phyloP scores from a whole-genome alignment of 2,113 vertebrate species.

The Calonectris borealis region DNA sequence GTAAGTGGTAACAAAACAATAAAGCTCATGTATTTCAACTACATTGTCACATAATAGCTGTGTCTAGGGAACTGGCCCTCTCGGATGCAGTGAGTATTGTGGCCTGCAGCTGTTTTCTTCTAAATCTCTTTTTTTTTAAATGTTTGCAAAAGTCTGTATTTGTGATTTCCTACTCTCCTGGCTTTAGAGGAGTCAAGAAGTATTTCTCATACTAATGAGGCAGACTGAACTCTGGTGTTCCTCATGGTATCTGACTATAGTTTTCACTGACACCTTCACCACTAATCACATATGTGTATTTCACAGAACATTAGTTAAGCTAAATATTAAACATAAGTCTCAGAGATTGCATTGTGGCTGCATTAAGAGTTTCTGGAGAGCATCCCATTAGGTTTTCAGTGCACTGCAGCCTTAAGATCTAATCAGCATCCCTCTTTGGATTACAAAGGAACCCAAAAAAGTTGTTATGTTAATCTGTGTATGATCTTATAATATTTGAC shows the following conservation, averaged over 20 bases:
- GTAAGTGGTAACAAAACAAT: background rate
- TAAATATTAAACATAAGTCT: slow-evolving; percentile 51
- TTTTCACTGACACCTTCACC: slow-evolving; percentile 42
- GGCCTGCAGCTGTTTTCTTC: background rate
- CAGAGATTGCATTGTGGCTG: background rate
- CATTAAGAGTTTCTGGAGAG: slow-evolving; percentile 24
- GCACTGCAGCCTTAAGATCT: background rate
- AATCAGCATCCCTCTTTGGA: slow-evolving; percentile 9
- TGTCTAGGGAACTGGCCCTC: background rate
- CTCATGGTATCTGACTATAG: background rate
- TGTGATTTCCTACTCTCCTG: background rate
- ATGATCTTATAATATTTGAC: slow-evolving; percentile 16
- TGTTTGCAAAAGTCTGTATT: background rate
- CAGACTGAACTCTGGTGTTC: slow-evolving; percentile 45
- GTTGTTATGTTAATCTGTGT: slow-evolving; percentile 27
- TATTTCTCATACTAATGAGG: background rate
- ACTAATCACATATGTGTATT: slow-evolving; percentile 20
- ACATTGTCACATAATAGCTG: background rate
- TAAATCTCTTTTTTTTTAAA: background rate
- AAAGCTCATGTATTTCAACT: background rate
- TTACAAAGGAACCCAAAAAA: background rate
- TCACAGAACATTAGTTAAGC: slow-evolving; percentile 61
- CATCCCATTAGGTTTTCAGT: background rate
- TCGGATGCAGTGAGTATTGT: background rate
- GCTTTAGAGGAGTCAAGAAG: background rate